Base-by-base conservation (phyloP, 1,140 invertebrate species). In the Anastrepha ludens region DNA sequence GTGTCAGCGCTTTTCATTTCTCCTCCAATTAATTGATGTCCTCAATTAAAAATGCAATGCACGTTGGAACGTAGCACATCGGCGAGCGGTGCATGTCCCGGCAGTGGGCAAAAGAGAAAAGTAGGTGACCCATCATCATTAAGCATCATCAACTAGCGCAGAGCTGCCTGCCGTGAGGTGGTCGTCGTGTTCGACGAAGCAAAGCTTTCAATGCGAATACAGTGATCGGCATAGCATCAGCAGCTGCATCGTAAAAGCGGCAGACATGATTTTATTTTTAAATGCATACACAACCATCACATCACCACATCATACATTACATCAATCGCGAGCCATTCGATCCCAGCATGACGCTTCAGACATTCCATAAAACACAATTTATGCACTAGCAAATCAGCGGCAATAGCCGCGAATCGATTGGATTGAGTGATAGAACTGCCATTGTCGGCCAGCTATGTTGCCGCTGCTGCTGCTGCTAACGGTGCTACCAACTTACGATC, bases 41-140 rank as follows among this genome's bases (percentile, higher is more conserved):
- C 55, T 81, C 74, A 81, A 81, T 81, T 55, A 81, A 81, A 81
- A 81, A 81, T 81, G 74, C 74, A 81, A 81, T 81, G 47, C 50
- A 81, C 74, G 74, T 20, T 20, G 44, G n/a, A 81, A 81, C 47
- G 74, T 47, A 55, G 15, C 74, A 20, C 11, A 29, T 17, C n/a
- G n/a, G 11, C 17, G 17, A 5, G 60, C 17, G 3, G 70, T n/a
- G 9, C 11, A 74, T 29, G 3, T 50, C 74, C 13, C 74, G 47
- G 15, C 74, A 81, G 74, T 55, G n/a, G 29, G 47, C 41, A 47
- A n/a, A 7, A 50, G 47, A 20, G 47, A 81, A 81, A 81, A 81
- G 74, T 81, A 81, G 74, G 74, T 81, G 74, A 81, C 74, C 74
- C 74, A 81, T 81, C 74, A 81, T 81, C 74, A 81, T 81, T 81